Percentiles rank a stretch among this genome's conserved stretches.
These are phyloP conservation scores for Leucopternis melanops DNA, from an alignment of 2,113 vertebrate species.

Conservation along the genomic window DNA sequence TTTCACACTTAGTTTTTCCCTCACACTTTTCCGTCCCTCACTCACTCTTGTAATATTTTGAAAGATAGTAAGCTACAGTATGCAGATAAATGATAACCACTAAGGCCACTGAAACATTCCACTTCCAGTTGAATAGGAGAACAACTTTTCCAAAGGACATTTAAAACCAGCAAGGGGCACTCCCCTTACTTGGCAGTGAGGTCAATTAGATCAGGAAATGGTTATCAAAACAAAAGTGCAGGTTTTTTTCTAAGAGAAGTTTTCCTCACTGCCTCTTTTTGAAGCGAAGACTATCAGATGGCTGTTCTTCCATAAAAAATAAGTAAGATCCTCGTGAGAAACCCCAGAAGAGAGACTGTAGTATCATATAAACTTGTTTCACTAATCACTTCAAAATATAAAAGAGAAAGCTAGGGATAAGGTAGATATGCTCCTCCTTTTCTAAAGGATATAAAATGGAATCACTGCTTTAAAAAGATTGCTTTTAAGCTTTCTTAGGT, in stretches of 20 bases:
- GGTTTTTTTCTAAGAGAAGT: not conserved
- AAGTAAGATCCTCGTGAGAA: not conserved
- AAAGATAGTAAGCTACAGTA: not conserved
- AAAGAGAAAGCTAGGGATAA: not conserved
- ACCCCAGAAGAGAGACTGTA: not conserved
- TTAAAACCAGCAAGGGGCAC: not conserved
- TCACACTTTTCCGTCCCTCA: not conserved
- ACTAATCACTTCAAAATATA: not conserved
- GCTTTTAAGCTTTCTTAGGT: not conserved
- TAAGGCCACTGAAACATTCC: not conserved
- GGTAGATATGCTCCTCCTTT: not conserved
- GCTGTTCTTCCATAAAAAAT: not conserved
- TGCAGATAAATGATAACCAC: not conserved
- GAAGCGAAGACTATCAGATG: not conserved
- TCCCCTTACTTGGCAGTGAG: not conserved
- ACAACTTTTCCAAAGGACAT: not conserved
- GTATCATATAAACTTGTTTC: not conserved
- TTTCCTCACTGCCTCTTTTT: not conserved
- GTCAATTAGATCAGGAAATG: not conserved
- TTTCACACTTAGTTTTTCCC: not conserved
- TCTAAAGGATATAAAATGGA: not conserved
- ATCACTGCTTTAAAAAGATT: not conserved
- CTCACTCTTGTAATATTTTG: not conserved
- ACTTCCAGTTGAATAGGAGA: not conserved
- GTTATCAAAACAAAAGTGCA: not conserved